Conservation (phyloP, 2,113 vertebrate genomes). For the Sylvia atricapilla region DNA sequence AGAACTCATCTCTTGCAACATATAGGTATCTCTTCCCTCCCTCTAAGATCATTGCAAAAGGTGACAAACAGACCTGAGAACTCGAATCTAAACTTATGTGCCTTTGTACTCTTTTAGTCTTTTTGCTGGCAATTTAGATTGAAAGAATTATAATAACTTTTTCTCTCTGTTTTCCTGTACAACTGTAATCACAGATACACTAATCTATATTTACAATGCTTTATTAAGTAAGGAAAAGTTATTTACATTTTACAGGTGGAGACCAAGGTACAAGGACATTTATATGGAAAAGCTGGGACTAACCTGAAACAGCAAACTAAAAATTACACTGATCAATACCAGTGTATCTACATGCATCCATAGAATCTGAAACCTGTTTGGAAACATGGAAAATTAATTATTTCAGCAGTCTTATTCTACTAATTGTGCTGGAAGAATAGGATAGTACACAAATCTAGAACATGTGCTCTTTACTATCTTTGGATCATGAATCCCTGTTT, state of each 20-base stretch:
- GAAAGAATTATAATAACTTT: not conserved
- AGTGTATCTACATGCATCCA: not conserved
- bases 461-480: not conserved
- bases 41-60: not conserved
- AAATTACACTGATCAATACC: rapidly evolving
- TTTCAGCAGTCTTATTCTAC: not conserved
- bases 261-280: not conserved
- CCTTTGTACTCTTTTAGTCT: not conserved
- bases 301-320: not conserved
- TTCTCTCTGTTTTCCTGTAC: not conserved
- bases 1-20: not conserved
- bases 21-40: not conserved
- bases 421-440: not conserved
- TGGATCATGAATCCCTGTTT: not conserved
- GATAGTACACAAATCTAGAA: not conserved
- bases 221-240: not conserved
- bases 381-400: not conserved
- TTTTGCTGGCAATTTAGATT: not conserved
- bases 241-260: not conserved
- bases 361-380: not conserved
- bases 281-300: not conserved
- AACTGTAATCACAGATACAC: not conserved
- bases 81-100: not conserved
- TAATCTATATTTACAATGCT: not conserved
- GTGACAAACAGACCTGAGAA: not conserved